A percentile compares a stretch with the other conserved stretches of the same genome.
Evolutionary conservation across 2,888 invertebrate species (phyloP).

Genomic region (Priapulus caudatus): DNA sequence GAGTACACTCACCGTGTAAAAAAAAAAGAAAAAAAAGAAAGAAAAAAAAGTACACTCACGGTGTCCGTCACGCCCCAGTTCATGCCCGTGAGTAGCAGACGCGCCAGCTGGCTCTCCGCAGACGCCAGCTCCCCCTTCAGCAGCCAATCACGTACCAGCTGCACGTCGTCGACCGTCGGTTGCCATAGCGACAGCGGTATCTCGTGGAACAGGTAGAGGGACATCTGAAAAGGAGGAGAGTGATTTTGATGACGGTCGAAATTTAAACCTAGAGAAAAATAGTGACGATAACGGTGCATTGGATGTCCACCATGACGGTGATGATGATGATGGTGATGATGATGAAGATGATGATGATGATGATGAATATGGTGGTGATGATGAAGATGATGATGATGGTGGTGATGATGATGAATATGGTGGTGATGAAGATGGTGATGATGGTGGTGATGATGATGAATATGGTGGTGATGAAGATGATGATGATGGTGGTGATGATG

Average conservation of each 20-base stretch:
- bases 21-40: background rate
- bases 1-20: too few relatives aligned
- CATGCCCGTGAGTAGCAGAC: conserved; percentile 54
- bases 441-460: too few relatives aligned
- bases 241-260: background rate
- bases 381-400: too few relatives aligned
- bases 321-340: too few relatives aligned
- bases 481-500: too few relatives aligned
- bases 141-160: conserved; percentile 53
- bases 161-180: conserved; percentile 52
- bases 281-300: too few relatives aligned
- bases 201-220: conserved; percentile 58
- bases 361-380: too few relatives aligned
- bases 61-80: conserved; percentile 52
- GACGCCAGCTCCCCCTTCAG: conserved; percentile 48
- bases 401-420: too few relatives aligned
- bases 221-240: conserved; percentile 36
- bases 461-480: too few relatives aligned
- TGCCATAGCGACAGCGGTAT: conserved; percentile 57
- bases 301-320: too few relatives aligned
- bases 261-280: background rate
- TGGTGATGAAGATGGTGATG: too few relatives aligned
- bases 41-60: conserved; percentile 6
- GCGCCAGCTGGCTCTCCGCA: conserved; percentile 53
- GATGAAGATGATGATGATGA: too few relatives aligned